Percentiles rank a stretch among this genome's conserved stretches.
Conservation (phyloP, 2,797 vertebrate species). For the Microctenopoma lineatum region DNA sequence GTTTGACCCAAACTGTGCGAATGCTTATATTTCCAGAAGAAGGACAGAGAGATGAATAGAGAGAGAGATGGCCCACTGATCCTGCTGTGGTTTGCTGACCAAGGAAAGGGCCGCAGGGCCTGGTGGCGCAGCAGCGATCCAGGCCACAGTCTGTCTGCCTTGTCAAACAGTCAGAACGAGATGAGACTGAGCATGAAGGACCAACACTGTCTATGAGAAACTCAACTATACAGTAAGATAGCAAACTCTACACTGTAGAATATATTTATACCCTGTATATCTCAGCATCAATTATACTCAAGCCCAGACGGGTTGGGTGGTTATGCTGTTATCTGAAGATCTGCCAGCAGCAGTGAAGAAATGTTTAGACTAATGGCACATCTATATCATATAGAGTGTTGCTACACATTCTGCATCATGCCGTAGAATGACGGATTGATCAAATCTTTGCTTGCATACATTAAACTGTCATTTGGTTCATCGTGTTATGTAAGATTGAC, state of each 20-base stretch:
- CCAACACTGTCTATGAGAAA: constrained; percentile 49
- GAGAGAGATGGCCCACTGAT: constrained; percentile 65
- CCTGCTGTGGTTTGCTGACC: constrained; percentile 61
- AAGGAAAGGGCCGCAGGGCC: constrained; percentile 59
- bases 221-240: constrained; percentile 20
- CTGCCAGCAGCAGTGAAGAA: constrained; percentile 13
- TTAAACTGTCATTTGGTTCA: constrained; percentile 47
- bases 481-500: constrained; percentile 47
- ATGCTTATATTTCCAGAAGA: constrained; percentile 47
- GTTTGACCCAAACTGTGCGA: constrained; percentile 65
- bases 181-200: constrained; percentile 47
- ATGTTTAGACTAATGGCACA: constrained; percentile 10
- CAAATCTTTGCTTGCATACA: constrained; percentile 32
- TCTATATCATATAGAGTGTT: not conserved
- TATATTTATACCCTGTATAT: constrained; percentile 54
- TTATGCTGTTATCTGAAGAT: constrained; percentile 34
- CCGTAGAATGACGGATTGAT: constrained; percentile 29
- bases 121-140: constrained; percentile 54
- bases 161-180: constrained; percentile 47
- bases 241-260: constrained; percentile 12
- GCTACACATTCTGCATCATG: constrained; percentile 1
- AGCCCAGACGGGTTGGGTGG: constrained; percentile 45
- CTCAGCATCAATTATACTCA: constrained; percentile 51
- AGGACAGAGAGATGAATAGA: constrained; percentile 40
- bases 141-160: constrained; percentile 64